Evolutionary conservation across 2,888 invertebrate species (phyloP).

Genomic region (Erynnis tages): DNA sequence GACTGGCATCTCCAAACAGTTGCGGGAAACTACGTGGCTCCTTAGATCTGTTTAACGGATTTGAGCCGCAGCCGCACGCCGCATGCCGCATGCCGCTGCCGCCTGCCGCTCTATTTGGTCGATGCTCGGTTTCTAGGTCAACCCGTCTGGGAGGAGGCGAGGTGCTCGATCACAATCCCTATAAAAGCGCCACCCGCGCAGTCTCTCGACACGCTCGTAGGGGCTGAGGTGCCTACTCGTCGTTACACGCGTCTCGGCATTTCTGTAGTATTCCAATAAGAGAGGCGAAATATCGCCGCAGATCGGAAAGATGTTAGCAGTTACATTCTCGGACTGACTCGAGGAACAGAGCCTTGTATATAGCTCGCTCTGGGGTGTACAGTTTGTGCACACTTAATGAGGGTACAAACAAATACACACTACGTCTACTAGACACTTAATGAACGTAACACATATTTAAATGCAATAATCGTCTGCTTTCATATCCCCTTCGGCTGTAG

Average conservation of each 20-base stretch:
- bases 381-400: no score
- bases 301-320: not conserved
- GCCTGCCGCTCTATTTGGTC: slow-evolving; percentile 30
- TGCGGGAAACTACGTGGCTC: not conserved
- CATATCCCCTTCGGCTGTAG: no score
- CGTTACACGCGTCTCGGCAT: slow-evolving; percentile 1
- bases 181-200: slow-evolving; percentile 3
- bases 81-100: no score
- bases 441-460: no score
- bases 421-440: no score
- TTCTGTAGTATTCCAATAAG: not conserved
- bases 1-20: not conserved
- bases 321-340: not conserved
- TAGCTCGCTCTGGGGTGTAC: no score
- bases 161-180: slow-evolving; percentile 24
- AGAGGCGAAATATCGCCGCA: not conserved
- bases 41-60: slow-evolving; percentile 9
- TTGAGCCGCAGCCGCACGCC: slow-evolving; percentile 14
- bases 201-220: not conserved
- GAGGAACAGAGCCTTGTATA: no score
- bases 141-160: slow-evolving; percentile 24
- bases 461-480: no score
- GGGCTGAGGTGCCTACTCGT: not conserved
- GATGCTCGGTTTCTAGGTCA: slow-evolving; percentile 26
- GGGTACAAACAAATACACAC: no score